A percentile compares a stretch with the other conserved stretches of the same genome.
phyloP scores from a whole-genome alignment of 2,888 invertebrate genomes.

The Busseola fusca region DNA sequence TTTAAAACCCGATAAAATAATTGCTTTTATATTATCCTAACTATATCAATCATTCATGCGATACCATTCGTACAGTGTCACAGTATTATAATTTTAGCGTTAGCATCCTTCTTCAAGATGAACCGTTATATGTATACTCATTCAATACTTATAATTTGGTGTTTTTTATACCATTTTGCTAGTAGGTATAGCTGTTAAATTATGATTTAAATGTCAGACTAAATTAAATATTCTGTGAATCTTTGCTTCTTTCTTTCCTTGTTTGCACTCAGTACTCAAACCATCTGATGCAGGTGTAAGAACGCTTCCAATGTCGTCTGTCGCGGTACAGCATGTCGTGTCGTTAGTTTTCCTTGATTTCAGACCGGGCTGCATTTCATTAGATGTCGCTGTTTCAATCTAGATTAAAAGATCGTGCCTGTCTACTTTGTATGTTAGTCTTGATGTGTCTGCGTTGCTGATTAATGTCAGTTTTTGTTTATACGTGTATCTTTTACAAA shows the following conservation, averaged over 20 bases:
- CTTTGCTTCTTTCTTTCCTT: conserved; percentile 9
- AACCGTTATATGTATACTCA: too few relatives aligned
- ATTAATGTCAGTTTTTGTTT: conserved; percentile 36
- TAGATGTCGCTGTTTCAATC: conserved; percentile 42
- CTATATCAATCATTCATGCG: background rate
- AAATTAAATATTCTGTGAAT: background rate
- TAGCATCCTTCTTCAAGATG: background rate
- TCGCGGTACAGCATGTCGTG: conserved; percentile 52
- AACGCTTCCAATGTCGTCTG: conserved; percentile 56
- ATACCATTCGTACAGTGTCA: background rate
- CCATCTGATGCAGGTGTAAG: conserved; percentile 64
- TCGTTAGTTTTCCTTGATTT: conserved; percentile 59
- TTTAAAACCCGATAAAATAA: too few relatives aligned
- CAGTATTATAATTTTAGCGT: background rate
- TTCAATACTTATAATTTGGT: background rate
- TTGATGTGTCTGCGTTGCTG: conserved; percentile 28
- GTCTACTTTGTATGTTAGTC: conserved; percentile 45
- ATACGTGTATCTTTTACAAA: conserved; percentile 17
- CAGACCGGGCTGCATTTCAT: conserved; percentile 49
- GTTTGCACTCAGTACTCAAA: conserved; percentile 57
- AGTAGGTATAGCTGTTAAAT: too few relatives aligned
- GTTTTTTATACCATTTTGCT: background rate
- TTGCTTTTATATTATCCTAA: too few relatives aligned
- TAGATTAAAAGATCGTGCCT: conserved; percentile 42
- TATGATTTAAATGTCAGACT: too few relatives aligned